Base-by-base conservation (phyloP, 2,113 vertebrate species). In the Neofelis nebulosa region DNA sequence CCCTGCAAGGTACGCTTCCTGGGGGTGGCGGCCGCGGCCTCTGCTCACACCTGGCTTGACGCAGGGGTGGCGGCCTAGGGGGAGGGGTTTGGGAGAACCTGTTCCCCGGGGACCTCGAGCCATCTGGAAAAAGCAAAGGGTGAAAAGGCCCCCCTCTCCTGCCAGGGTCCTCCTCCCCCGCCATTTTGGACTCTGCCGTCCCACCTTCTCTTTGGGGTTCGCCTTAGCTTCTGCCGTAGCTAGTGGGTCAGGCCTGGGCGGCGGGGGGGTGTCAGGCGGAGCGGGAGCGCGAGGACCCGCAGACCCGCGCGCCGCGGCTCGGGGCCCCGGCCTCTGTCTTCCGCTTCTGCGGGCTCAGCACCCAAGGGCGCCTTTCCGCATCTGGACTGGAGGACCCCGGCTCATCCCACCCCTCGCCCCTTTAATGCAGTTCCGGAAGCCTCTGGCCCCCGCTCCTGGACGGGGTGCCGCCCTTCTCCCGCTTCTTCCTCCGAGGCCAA, bases 291-390 rank as follows among this genome's bases (percentile, higher is more conserved):
- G 8, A 41, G 91, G 48, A 41, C 52, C 21, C 6, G 13, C n/a
- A 33, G 61, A 41, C 69, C 0, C 0, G 16, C 36, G 36, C 80
- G 45, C 66, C 2, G 65, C 31, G 41, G 15, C 63, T 5, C 15
- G 3, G 38, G 38, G 19, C 29, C 1, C 23, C 1, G 2, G 95
- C 2, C 1, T 25, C 38, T 0, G 80, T 9, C 61, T 45, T 15
- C 52, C 1, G 41, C 66, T 4, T 36, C 79, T 73, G 10, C 4
- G 63, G 71, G 29, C 82, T 78, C 83, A 57, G 84, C 74, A 45
- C 84, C 73, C 89, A 8, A 71, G 65, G 52, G 65, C 33, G 65
- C 52, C 73, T 85, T 66, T 65, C 13, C 68, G 36, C 82, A 10
- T 41, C 66, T 13, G 52, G 36, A 38, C 82, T 61, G 7, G 1